Conservation (phyloP, 92 coral and sea anemone genomes). For the Heteractis magnifica region DNA sequence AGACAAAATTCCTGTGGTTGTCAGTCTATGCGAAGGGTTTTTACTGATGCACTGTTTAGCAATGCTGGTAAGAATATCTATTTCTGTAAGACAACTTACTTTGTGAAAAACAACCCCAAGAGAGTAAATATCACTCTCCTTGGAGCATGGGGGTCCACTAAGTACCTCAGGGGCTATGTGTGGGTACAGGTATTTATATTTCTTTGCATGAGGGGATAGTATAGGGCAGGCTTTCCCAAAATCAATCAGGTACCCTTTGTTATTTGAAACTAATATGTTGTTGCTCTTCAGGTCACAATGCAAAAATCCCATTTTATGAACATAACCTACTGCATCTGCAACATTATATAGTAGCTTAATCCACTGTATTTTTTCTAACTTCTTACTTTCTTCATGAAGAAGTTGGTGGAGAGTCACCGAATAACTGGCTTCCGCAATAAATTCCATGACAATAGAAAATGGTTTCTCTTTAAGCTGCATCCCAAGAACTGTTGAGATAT, state of each 20-base stretch:
- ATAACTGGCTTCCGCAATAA: constrained; percentile 5
- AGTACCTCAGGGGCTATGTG: constrained; percentile 32
- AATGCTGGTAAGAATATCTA: too few relatives aligned
- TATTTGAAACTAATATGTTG: constrained; percentile 19
- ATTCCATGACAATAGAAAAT: constrained; percentile 32
- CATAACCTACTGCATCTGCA: constrained; percentile 47
- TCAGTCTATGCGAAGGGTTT: too few relatives aligned
- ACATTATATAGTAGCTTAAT: constrained; percentile 34
- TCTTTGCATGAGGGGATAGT: constrained; percentile 23
- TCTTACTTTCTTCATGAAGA: background rate
- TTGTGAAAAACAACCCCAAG: constrained; percentile 26
- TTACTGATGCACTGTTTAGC: too few relatives aligned
- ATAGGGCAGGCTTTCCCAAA: constrained; percentile 52
- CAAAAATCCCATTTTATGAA: constrained; percentile 34
- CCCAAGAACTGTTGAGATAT: constrained; percentile 32
- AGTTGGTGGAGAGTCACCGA: constrained; percentile 2
- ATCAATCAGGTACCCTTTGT: constrained; percentile 48
- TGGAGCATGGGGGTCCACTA: constrained; percentile 7
- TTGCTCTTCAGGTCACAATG: constrained; percentile 46
- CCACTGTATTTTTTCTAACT: constrained; percentile 19
- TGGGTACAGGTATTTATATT: constrained; percentile 29
- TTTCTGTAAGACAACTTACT: background rate
- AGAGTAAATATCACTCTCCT: constrained; percentile 34
- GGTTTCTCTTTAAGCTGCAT: constrained; percentile 24
- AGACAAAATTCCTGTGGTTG: too few relatives aligned